Evolutionary conservation across 1,140 invertebrate genomes (phyloP), one percentile per base, ranked within the genome.

Genomic region (Armadillidium nasatum): DNA sequence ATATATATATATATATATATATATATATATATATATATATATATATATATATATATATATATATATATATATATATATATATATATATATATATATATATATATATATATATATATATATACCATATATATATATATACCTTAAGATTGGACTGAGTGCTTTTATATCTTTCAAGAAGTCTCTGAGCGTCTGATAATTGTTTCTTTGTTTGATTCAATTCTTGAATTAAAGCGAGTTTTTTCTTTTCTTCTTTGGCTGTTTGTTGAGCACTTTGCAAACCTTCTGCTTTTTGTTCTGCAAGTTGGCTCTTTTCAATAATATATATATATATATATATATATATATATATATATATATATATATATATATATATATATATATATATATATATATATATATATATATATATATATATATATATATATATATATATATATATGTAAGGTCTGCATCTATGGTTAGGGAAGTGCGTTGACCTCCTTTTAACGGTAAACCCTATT

Each of bases 41-140:
- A 60, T 60, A 60, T 60, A 60, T 60, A 60, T 60, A 60, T 60
- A 60, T 60, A 60, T 60, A 60, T 60, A 60, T 60, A 60, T 60
- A 60, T 60, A 60, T 60, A 50, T 60, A 60, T 60, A 60, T 60
- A 60, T 60, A 60, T 60, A 60, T 60, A 60, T 15, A 60, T 60
- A 60, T 60, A 60, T 60, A 60, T 60, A 60, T 60, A 33, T 33
- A 33, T 33, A 33, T 33, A 33, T 33, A n/a, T 60, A 60, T 60
- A 60, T 60, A 60, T 60, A 60, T 60, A 60, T 15, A 19, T 60
- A 15, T 60, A 60, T 60, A 15, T 15, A 19, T 19, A 60, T 60
- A n/a, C n/a, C n/a, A n/a, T n/a, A n/a, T n/a, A n/a, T n/a, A n/a
- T n/a, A n/a, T 15, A 15, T 60, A 13, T 60, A 60, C 50, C 50